These are phyloP conservation scores for Eunapius fragilis DNA, from an alignment of 37 sponge, comb jelly and placozoan genomes.

Conservation along the genomic window DNA sequence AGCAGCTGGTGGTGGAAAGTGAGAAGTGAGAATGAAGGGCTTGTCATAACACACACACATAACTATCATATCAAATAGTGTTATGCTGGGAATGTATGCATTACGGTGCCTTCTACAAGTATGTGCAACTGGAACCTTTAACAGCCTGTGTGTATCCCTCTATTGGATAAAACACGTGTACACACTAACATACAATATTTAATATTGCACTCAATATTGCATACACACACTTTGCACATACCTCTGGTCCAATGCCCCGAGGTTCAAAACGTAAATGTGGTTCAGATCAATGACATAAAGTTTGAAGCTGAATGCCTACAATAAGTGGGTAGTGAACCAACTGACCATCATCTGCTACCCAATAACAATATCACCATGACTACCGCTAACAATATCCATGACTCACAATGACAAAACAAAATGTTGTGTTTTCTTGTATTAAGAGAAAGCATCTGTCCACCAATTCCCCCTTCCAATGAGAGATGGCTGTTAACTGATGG, in stretches of 20 bases:
- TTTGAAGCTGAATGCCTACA: background rate
- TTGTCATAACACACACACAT: background rate
- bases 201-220: background rate
- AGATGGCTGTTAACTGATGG: background rate
- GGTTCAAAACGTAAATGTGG: background rate
- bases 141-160: too few species aligned
- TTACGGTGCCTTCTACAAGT: too few species aligned
- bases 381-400: too few species aligned
- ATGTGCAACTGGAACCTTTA: too few species aligned
- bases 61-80: background rate
- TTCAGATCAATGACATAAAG: background rate
- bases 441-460: background rate
- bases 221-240: background rate
- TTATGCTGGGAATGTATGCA: too few species aligned
- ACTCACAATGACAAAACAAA: background rate
- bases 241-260: background rate
- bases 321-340: background rate
- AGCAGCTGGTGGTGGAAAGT: background rate
- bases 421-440: background rate
- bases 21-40: background rate
- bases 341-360: background rate
- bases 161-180: background rate
- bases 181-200: background rate
- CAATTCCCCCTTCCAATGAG: background rate
- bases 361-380: background rate